Evolutionary conservation across 2,888 invertebrate genomes (phyloP).

Genomic region (Hyalella azteca): DNA sequence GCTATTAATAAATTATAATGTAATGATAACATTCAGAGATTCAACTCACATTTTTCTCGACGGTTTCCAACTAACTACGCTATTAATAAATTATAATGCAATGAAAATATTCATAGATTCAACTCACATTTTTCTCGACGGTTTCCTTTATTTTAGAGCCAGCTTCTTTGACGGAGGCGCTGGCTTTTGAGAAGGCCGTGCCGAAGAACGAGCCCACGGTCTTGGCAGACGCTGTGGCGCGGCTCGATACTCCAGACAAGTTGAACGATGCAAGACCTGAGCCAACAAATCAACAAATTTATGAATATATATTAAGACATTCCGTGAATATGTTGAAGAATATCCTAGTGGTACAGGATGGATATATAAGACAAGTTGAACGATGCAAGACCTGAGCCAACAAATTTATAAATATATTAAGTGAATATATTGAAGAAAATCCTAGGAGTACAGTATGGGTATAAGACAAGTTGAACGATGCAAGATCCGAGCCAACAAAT

Average conservation of each 20-base stretch:
- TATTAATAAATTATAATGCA: too few species aligned
- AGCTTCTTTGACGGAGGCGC: slow-evolving; percentile 87
- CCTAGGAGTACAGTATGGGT: too few species aligned
- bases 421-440: too few species aligned
- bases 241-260: slow-evolving; percentile 58
- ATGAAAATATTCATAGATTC: background rate
- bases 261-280: slow-evolving; percentile 54
- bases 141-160: slow-evolving; percentile 93
- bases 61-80: too few species aligned
- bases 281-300: background rate
- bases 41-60: slow-evolving; percentile 82
- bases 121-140: slow-evolving; percentile 90
- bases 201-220: slow-evolving; percentile 90
- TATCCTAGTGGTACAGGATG: too few species aligned
- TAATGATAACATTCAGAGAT: background rate
- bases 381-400: slow-evolving; percentile 47
- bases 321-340: too few species aligned
- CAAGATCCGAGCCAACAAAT: slow-evolving; percentile 45
- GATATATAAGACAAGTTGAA: slow-evolving; percentile 58
- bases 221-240: slow-evolving; percentile 69
- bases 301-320: too few species aligned
- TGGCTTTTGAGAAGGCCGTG: slow-evolving; percentile 94
- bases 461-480: slow-evolving; percentile 57
- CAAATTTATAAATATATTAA: background rate
- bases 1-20: too few species aligned